Evolutionary conservation across 2,113 vertebrate species (phyloP), one percentile per base, ranked within the genome.

Genomic region (Acanthisitta chloris): DNA sequence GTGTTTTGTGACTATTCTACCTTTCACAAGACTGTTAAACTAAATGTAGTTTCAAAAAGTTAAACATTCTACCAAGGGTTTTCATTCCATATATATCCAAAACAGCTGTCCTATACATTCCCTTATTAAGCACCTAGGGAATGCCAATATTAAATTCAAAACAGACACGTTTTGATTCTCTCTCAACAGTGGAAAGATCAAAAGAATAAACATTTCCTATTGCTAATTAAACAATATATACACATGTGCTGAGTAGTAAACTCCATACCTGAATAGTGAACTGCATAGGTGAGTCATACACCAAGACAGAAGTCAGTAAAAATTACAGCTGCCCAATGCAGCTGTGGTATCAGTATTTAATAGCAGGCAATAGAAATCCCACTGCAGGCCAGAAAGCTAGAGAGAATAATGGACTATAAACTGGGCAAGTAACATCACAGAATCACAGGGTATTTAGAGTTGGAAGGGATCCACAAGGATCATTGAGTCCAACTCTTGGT

Each of bases 311-410:
- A 97, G 82, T 88, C 90, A 83, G 85, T 86, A 73, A 86, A 92
- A 96, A 88, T 74, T 71, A 90, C 59, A 93, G 88, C 90, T 92
- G 79, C 55, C 88, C 79, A 29, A 36, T 64, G 88, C 79, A 94
- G 76, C 85, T 94, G 76, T 21, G 12, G 38, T 55, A 70, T 59
- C 64, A 23, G 33, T 49, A 71, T 83, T 93, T 84, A 88, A 92
- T 51, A 87, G 85, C 8, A 93, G 82, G 78, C 55, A 90, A 78
- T 3, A 78, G 58, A 84, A 96, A 90, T 67, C 25, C 48, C 40
- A 82, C 1, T 52, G 46, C 40, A 86, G 64, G 49, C 40, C 59
- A 95, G 88, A 88, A 90, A 90, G 42, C 70, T n/a, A 73, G 10
- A 38, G 46, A 87, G 49, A 72, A 91, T 61, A 93, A 91, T 17